phyloP scores from a whole-genome alignment of 2,113 vertebrate genomes.

The Ursus arctos region DNA sequence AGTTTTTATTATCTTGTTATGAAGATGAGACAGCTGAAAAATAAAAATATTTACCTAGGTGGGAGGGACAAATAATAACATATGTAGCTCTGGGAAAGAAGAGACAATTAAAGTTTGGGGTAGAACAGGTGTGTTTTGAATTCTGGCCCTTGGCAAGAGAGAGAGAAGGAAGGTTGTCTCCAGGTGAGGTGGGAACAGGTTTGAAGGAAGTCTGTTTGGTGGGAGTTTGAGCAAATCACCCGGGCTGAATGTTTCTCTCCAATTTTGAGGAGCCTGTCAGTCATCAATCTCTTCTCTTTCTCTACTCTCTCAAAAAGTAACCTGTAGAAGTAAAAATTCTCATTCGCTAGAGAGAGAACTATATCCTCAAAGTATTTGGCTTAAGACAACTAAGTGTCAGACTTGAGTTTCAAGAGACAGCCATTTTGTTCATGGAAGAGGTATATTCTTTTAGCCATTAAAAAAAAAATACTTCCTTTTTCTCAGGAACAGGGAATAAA shows the following conservation, averaged over 20 bases:
- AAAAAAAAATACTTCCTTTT: neutral
- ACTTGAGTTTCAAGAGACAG: neutral
- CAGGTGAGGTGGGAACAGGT: neutral
- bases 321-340: neutral
- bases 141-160: neutral
- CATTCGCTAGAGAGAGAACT: neutral
- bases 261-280: neutral
- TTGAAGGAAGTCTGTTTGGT: neutral
- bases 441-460: neutral
- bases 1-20: neutral
- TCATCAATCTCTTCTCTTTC: neutral
- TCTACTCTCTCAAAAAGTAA: neutral
- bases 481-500: neutral
- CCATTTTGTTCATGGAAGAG: neutral
- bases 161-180: neutral
- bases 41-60: neutral
- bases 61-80: neutral
- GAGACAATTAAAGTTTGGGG: neutral
- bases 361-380: neutral
- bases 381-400: neutral
- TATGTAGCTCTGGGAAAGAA: neutral
- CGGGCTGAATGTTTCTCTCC: neutral
- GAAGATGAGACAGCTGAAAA: neutral
- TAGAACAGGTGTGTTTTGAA: neutral
- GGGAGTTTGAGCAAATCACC: neutral